Evolutionary conservation across 2,888 invertebrate genomes (phyloP).

Genomic region (Conistra vaccinii): DNA sequence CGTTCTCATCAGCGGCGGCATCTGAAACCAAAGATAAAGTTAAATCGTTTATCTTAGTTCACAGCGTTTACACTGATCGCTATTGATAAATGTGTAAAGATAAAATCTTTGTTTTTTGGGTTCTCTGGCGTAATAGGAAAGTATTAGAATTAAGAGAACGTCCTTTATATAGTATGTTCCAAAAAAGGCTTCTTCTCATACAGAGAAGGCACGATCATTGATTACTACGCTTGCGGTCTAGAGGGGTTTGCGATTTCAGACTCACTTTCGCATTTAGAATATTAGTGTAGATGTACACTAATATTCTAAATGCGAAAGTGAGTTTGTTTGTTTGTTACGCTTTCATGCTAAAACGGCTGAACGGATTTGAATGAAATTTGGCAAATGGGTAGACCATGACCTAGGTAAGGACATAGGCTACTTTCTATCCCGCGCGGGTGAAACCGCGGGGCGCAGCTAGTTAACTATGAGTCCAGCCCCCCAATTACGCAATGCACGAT

Average conservation of each 20-base stretch:
- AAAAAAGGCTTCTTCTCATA: neutral
- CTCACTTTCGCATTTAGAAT: no score
- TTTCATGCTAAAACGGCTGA: no score
- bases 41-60: conserved; percentile 60
- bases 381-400: no score
- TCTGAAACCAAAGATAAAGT: conserved; percentile 69
- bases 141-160: neutral
- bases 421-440: no score
- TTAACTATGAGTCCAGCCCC: no score
- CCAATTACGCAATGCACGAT: no score
- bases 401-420: no score
- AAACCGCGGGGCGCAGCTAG: no score
- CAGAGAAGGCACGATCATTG: neutral
- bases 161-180: neutral
- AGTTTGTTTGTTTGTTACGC: no score
- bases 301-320: no score
- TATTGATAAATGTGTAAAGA: conserved; percentile 50
- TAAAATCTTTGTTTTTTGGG: conserved; percentile 46
- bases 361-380: no score
- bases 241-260: neutral
- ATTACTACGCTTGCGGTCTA: neutral
- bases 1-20: conserved; percentile 56
- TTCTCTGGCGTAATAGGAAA: conserved; percentile 10
- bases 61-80: conserved; percentile 48
- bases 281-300: no score